Evolutionary conservation across 2,797 vertebrate species (phyloP).

Genomic region (Alcedo quadribrachys): DNA sequence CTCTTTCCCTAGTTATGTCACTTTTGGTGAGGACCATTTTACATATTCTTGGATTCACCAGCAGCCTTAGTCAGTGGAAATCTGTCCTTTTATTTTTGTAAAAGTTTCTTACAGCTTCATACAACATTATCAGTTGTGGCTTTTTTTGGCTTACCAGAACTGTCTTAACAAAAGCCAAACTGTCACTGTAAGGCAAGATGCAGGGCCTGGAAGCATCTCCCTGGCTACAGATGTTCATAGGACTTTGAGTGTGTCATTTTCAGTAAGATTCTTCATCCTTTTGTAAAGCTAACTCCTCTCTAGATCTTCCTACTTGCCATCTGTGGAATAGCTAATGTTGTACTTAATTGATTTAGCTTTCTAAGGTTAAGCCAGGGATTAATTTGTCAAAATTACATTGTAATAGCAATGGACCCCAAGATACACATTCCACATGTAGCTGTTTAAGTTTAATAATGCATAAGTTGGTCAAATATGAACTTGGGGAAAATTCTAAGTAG

Average conservation of each 20-base stretch:
- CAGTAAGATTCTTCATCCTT: not conserved
- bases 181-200: not conserved
- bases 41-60: not conserved
- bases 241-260: not conserved
- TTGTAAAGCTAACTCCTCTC: not conserved
- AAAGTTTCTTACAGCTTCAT: not conserved
- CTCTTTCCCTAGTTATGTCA: not conserved
- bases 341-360: not conserved
- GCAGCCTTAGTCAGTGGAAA: not conserved
- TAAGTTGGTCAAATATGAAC: constrained; percentile 2
- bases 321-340: not conserved
- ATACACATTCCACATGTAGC: not conserved
- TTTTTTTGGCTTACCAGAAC: not conserved
- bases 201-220: not conserved
- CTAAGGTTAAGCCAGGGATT: not conserved
- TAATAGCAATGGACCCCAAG: not conserved
- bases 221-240: not conserved
- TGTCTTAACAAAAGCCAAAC: not conserved
- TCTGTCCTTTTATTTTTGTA: not conserved
- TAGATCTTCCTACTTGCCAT: not conserved
- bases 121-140: not conserved
- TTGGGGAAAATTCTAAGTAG: not conserved
- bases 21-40: not conserved
- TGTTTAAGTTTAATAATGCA: not conserved
- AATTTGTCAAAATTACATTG: not conserved